Evolutionary conservation across 2,113 vertebrate species (phyloP), one percentile per base, ranked within the genome.

Genomic region (Neogale vison): DNA sequence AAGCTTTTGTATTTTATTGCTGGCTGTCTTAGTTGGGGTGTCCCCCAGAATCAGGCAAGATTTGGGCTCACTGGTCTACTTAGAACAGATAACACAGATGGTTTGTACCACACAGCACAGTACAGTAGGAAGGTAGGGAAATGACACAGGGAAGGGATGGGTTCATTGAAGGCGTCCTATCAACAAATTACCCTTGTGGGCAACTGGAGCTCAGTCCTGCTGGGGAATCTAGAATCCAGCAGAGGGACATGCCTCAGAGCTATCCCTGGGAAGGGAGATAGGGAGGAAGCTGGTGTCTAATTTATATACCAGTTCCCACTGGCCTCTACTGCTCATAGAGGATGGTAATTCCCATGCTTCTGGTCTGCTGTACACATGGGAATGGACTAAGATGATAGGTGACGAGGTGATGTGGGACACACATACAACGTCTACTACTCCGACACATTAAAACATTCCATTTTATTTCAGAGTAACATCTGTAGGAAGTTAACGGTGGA

Each of bases 361-460:
- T n/a, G 50, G 13, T 52, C 65, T 55, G 24, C 50, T 11, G 0
- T 11, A 2, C 31, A 71, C 11, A 52, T 4, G 1, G 3, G 23
- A 71, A 45, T 57, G 71, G 21, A 23, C 15, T 7, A 14, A 92
- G 34, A 4, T 36, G 23, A 4, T 36, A 34, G 57, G 26, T 47
- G 42, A 47, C 34, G 3, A 55, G 42, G 69, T 34, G 57, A 36
- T 12, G 18, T 18, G 26, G 13, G 57, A 1, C 17, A 0, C 47
- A 21, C 15, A 34, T 76, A 29, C 47, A 87, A 13, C 59, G n/a
- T 52, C 88, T 92, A 20, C 39, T 42, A 20, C 47, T 50, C 47
- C 42, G 50, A 77, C 21, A 61, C 65, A 17, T 23, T 21, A 57
- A 57, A 57, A 57, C 24, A 9, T 52, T 92, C 93, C 42, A 5